Evolutionary conservation across 2,113 vertebrate genomes (phyloP).

Genomic region (Centropus unirufus): DNA sequence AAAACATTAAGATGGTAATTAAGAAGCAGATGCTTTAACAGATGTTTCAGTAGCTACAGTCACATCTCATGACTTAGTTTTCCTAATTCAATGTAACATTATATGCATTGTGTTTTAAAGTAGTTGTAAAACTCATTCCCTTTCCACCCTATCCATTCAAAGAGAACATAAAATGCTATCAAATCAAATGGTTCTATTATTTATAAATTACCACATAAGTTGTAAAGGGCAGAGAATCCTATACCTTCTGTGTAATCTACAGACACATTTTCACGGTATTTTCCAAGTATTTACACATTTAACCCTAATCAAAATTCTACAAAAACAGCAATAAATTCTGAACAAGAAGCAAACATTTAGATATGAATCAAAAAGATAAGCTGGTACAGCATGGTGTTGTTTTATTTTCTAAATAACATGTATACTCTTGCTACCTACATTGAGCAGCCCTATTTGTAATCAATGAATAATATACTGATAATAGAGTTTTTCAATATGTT

Average conservation of each 20-base stretch:
- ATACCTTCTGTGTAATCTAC: background rate
- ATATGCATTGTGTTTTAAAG: background rate
- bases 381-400: background rate
- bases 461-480: background rate
- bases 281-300: background rate
- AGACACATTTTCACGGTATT: background rate
- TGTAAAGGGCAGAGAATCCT: background rate
- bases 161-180: background rate
- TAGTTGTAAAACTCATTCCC: background rate
- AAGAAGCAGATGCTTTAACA: constrained; percentile 63
- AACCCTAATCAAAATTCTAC: background rate
- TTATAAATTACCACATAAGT: background rate
- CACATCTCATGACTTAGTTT: background rate
- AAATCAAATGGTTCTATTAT: background rate
- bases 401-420: background rate
- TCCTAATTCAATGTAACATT: background rate
- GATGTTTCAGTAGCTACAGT: constrained; percentile 50
- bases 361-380: background rate
- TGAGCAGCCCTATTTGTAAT: background rate
- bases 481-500: background rate
- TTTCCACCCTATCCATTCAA: background rate
- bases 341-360: background rate
- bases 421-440: background rate
- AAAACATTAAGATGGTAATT: constrained; percentile 3
- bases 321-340: background rate